Conservation (phyloP, 2,888 invertebrate species). For the Drosophila mettleri region DNA sequence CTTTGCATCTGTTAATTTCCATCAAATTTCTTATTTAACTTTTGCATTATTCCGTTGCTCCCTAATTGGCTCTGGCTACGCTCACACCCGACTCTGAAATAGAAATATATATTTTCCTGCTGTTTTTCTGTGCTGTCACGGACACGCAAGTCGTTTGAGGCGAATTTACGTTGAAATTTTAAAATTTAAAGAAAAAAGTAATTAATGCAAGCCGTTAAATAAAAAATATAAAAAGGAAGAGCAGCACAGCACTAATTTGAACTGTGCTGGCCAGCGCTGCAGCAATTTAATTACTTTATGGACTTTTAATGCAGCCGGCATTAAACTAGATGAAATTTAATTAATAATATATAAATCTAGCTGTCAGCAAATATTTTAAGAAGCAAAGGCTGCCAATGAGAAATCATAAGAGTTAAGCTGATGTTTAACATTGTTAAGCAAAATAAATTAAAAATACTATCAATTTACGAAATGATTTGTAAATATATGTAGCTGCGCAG, state of each 20-base stretch:
- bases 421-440: not conserved
- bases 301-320: constrained; percentile 15
- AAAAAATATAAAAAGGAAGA: not conserved
- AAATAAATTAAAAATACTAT: not conserved
- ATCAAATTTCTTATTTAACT: constrained; percentile 52
- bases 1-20: constrained; percentile 52
- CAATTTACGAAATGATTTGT: not conserved
- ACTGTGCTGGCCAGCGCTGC: constrained; percentile 9
- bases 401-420: not conserved
- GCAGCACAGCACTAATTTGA: not conserved
- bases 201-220: not conserved
- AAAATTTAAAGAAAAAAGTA: constrained; percentile 4
- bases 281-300: constrained; percentile 50
- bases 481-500: too few species aligned
- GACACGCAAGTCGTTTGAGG: constrained; percentile 19
- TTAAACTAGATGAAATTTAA: constrained; percentile 19
- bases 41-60: constrained; percentile 20
- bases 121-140: constrained; percentile 7
- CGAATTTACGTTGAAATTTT: constrained; percentile 23
- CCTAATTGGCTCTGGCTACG: constrained; percentile 52
- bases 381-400: not conserved
- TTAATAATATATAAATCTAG: constrained; percentile 5
- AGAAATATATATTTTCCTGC: not conserved
- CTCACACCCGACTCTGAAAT: not conserved
- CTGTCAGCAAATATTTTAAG: constrained; percentile 12